Conservation (phyloP, 1,140 invertebrate species). For the Marisa cornuarietis region DNA sequence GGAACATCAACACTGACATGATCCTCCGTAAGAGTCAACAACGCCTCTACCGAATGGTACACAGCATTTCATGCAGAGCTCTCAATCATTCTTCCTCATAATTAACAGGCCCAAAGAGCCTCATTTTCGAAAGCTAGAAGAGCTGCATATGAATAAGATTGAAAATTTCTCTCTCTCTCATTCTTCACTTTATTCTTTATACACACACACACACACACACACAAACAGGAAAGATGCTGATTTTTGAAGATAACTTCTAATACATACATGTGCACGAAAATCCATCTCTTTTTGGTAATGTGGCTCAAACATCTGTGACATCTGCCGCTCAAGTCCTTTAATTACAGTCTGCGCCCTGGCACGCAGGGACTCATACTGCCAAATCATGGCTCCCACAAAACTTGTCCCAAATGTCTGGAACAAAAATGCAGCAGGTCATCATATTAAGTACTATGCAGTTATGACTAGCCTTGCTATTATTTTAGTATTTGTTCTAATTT, state of each 20-base stretch:
- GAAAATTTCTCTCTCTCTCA: too few relatives aligned
- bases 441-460: too few relatives aligned
- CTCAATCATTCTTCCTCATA: background rate
- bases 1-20: too few relatives aligned
- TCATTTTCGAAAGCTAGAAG: too few relatives aligned
- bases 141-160: too few relatives aligned
- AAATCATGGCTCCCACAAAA: slow-evolving; percentile 80
- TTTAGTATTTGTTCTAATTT: too few relatives aligned
- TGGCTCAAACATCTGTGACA: slow-evolving; percentile 64
- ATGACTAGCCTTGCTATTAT: too few relatives aligned
- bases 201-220: background rate
- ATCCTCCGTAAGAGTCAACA: too few relatives aligned
- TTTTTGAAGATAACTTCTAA: background rate
- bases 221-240: background rate
- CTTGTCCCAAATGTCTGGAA: slow-evolving; percentile 78
- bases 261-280: slow-evolving; percentile 62
- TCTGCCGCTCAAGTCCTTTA: slow-evolving; percentile 70
- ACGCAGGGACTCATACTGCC: slow-evolving; percentile 87
- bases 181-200: too few relatives aligned
- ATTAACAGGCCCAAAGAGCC: background rate
- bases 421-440: background rate
- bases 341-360: slow-evolving; percentile 31
- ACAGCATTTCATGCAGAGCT: too few relatives aligned
- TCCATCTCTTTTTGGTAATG: slow-evolving; percentile 67
- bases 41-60: background rate